A percentile compares a stretch with the other conserved stretches of the same genome.
These are phyloP conservation scores for Saccostrea cuccullata DNA, from an alignment of 1,140 invertebrate genomes.

Conservation along the genomic window DNA sequence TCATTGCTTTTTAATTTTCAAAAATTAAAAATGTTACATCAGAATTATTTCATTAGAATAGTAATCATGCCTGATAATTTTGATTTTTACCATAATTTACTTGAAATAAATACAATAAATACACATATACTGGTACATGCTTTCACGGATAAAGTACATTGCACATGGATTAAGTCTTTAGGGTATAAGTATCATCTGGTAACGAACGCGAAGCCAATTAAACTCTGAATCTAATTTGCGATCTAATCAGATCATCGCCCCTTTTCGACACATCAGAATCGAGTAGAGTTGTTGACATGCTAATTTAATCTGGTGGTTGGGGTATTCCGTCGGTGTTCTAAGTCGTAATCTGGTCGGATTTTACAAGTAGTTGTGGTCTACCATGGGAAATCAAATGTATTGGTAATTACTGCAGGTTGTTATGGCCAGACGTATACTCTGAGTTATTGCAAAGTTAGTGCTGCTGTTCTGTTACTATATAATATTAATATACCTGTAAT, in stretches of 20 bases:
- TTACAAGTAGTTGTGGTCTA: not conserved
- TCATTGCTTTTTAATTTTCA: not conserved
- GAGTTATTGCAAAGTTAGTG: not conserved
- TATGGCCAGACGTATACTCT: not conserved
- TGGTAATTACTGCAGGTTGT: conserved; percentile 2
- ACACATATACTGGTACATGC: not conserved
- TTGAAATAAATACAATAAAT: not conserved
- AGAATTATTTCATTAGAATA: not conserved
- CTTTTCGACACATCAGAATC: not conserved
- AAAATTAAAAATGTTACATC: not conserved
- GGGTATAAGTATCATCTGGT: not conserved
- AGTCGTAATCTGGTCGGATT: not conserved
- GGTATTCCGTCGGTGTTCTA: not conserved
- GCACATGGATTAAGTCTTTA: not conserved
- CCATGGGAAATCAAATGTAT: conserved; percentile 18
- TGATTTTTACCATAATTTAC: not conserved
- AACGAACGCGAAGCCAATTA: no score
- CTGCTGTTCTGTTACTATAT: not conserved
- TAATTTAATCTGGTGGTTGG: not conserved
- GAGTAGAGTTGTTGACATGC: conserved; percentile 22
- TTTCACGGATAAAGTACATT: not conserved
- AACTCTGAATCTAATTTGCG: no score
- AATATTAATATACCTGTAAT: no score
- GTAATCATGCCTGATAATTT: no score
- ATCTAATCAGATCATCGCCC: no score